phyloP scores from a whole-genome alignment of 2,797 vertebrate species.

The Poecile montanus region DNA sequence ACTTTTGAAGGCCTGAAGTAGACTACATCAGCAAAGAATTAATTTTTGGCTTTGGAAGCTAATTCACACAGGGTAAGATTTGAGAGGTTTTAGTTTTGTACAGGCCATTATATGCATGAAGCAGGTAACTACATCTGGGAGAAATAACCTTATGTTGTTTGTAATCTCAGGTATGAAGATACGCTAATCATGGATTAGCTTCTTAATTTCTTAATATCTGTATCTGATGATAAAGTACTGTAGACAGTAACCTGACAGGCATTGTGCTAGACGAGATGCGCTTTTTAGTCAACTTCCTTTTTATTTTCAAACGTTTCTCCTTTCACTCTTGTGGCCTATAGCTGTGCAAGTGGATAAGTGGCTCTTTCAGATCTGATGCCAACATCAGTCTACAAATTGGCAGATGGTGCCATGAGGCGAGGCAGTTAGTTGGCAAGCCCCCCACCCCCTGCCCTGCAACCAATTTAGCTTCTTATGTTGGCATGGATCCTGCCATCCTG shows the following conservation, averaged over 20 bases:
- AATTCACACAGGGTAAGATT: not conserved
- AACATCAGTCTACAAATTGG: conserved; percentile 67
- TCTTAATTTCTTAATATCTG: not conserved
- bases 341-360: conserved; percentile 59
- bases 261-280: conserved; percentile 33
- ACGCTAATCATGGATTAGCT: not conserved
- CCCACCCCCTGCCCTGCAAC: conserved; percentile 65
- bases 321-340: conserved; percentile 57
- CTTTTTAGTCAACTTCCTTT: conserved; percentile 57
- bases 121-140: not conserved
- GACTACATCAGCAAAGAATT: not conserved
- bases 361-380: conserved; percentile 70
- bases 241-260: conserved; percentile 31
- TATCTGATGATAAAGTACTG: not conserved
- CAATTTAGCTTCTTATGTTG: conserved; percentile 72
- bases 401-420: conserved; percentile 63
- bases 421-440: conserved; percentile 52
- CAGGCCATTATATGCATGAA: not conserved
- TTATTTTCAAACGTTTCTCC: conserved; percentile 60
- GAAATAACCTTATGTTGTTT: not conserved
- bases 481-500: conserved; percentile 61
- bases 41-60: not conserved
- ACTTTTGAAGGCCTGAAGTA: not conserved
- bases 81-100: not conserved
- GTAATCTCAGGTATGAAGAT: not conserved